phyloP scores from a whole-genome alignment of 1,140 invertebrate genomes.

The Bombus confusus region DNA sequence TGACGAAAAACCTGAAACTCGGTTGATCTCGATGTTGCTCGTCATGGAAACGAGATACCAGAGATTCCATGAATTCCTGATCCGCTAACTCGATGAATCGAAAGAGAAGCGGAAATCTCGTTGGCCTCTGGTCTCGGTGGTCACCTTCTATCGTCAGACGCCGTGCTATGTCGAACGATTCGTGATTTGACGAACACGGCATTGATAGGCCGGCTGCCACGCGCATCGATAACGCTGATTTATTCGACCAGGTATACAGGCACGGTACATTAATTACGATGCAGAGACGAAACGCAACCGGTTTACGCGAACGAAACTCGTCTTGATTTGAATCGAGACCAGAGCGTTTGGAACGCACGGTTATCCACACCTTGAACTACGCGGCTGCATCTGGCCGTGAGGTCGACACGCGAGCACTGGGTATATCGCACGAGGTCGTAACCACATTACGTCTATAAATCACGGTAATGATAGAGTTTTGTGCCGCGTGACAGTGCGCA shows the following conservation, averaged over 20 bases:
- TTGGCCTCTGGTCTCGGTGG: too few relatives aligned
- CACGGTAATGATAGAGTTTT: not conserved
- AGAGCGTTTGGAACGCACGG: not conserved
- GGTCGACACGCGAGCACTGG: too few relatives aligned
- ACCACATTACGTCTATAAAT: not conserved
- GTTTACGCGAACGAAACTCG: constrained; percentile 1
- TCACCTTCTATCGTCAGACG: too few relatives aligned
- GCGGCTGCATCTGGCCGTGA: constrained; percentile 8
- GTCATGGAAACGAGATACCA: too few relatives aligned
- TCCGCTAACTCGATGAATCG: too few relatives aligned
- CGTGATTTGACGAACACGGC: not conserved
- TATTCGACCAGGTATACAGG: not conserved
- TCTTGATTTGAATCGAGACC: not conserved
- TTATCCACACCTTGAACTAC: constrained; percentile 38
- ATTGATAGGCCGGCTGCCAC: not conserved
- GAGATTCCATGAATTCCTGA: too few relatives aligned
- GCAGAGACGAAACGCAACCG: constrained; percentile 11
- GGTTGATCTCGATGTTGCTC: too few relatives aligned
- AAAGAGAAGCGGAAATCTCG: too few relatives aligned
- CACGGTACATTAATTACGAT: constrained; percentile 5
- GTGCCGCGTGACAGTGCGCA: not conserved
- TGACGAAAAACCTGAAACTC: too few relatives aligned
- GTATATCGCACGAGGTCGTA: not conserved
- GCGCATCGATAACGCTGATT: constrained; percentile 31
- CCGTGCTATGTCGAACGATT: too few relatives aligned